Conservation (phyloP, 2,888 invertebrate genomes). For the Gryllus longicercus region DNA sequence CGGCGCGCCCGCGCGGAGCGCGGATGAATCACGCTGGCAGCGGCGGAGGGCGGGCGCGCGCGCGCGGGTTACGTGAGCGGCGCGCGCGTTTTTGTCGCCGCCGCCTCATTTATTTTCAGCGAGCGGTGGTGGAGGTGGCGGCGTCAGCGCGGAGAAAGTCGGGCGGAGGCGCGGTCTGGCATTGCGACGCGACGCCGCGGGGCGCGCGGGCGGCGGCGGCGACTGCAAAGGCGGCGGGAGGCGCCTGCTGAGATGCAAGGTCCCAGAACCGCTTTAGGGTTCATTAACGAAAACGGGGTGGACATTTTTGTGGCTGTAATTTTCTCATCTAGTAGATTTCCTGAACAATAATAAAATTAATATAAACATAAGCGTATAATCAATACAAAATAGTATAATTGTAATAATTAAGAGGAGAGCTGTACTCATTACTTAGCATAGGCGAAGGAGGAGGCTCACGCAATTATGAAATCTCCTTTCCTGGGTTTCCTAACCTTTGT, state of each 20-base stretch:
- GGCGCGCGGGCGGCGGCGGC: not conserved
- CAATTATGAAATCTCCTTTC: too few relatives aligned
- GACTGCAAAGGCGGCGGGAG: not conserved
- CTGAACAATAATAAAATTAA: too few relatives aligned
- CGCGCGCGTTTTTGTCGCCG: not conserved
- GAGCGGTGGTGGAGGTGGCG: not conserved
- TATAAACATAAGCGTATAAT: too few relatives aligned
- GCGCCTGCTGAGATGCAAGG: not conserved
- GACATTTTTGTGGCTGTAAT: too few relatives aligned
- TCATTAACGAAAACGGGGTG: not conserved
- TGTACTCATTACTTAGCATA: too few relatives aligned
- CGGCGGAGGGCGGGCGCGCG: not conserved
- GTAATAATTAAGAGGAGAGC: too few relatives aligned
- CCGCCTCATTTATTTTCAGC: not conserved
- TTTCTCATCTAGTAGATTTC: too few relatives aligned
- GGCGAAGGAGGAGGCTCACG: too few relatives aligned
- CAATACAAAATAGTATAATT: too few relatives aligned
- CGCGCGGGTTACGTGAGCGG: not conserved
- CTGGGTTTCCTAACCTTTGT: too few relatives aligned
- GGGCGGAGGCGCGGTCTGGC: conserved; percentile 17
- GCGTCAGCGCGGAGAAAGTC: not conserved
- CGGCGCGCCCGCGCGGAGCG: too few relatives aligned
- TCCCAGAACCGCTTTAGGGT: not conserved
- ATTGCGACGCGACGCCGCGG: not conserved
- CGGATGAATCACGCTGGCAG: not conserved